Evolutionary conservation across 23 tunicate species (phyloP).

Genomic region (Styela plicata): DNA sequence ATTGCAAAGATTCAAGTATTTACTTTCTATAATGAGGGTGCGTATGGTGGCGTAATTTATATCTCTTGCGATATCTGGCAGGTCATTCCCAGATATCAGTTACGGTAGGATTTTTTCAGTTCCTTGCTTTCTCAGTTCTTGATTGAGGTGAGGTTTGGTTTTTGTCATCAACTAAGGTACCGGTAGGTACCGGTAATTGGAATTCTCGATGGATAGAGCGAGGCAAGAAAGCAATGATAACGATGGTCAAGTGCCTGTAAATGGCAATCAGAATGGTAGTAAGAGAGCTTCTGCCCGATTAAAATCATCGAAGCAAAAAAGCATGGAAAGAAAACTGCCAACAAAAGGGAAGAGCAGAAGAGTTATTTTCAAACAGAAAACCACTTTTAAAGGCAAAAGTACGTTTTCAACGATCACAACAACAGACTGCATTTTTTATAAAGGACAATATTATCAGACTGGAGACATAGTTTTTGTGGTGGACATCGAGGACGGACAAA

Average conservation of each 20-base stretch:
- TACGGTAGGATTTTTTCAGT: too few relatives aligned
- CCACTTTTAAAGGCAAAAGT: constrained; percentile 20
- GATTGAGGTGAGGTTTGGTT: too few relatives aligned
- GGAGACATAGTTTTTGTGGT: constrained; percentile 83
- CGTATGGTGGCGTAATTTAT: too few relatives aligned
- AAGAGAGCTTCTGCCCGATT: constrained; percentile 25
- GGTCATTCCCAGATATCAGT: too few relatives aligned
- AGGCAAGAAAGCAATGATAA: constrained; percentile 14
- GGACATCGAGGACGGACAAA: constrained; percentile 51
- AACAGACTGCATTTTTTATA: constrained; percentile 48
- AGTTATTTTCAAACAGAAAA: constrained; percentile 46
- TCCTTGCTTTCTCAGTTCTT: too few relatives aligned
- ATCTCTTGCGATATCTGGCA: too few relatives aligned
- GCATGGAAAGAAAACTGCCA: constrained; percentile 11
- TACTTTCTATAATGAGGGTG: too few relatives aligned
- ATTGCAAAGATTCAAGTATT: too few relatives aligned
- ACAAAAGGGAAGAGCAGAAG: constrained; percentile 77
- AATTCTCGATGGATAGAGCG: background rate
- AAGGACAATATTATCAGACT: constrained; percentile 73
- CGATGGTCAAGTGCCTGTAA: too few relatives aligned
- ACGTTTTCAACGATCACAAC: constrained; percentile 27
- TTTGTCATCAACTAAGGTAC: too few relatives aligned
- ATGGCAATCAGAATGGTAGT: background rate
- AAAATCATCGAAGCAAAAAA: constrained; percentile 20
- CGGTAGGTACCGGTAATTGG: too few relatives aligned